A percentile compares a stretch with the other conserved stretches of the same genome.
Conservation (phyloP, 2,113 vertebrate genomes). For the Strix aluco region DNA sequence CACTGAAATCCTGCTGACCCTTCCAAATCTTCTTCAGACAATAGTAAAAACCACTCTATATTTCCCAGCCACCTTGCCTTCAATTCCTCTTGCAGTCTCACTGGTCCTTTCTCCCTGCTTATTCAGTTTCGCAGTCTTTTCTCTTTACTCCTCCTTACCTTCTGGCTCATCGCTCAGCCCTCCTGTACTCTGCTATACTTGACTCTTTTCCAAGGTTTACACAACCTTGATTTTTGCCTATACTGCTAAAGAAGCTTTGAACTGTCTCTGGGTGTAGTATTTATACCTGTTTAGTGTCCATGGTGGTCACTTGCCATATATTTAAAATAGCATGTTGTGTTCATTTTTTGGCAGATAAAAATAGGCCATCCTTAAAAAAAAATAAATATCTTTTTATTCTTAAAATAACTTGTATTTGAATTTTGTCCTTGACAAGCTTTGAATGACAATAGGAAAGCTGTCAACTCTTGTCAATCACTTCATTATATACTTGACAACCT, state of each 20-base stretch:
- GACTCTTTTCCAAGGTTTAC: background rate
- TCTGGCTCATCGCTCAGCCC: background rate
- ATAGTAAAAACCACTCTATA: background rate
- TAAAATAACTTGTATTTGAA: background rate
- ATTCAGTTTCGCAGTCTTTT: background rate
- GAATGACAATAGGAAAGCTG: constrained; percentile 55
- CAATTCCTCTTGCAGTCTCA: background rate
- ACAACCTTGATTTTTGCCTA: background rate
- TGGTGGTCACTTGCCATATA: background rate
- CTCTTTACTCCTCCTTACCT: background rate
- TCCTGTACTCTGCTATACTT: background rate
- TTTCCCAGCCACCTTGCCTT: background rate
- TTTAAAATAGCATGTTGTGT: background rate
- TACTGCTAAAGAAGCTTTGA: background rate
- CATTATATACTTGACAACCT: constrained; percentile 42
- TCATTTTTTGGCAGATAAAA: background rate
- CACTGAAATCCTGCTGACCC: background rate
- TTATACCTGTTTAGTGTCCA: background rate
- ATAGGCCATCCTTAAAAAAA: background rate
- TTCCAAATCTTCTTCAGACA: background rate
- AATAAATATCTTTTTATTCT: background rate
- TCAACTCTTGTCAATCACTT: constrained; percentile 65
- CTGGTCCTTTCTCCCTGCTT: background rate
- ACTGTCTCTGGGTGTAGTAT: background rate
- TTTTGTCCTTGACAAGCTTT: constrained; percentile 44